phyloP scores from a whole-genome alignment of 2,888 invertebrate genomes.

The Pasiphila rectangulata region DNA sequence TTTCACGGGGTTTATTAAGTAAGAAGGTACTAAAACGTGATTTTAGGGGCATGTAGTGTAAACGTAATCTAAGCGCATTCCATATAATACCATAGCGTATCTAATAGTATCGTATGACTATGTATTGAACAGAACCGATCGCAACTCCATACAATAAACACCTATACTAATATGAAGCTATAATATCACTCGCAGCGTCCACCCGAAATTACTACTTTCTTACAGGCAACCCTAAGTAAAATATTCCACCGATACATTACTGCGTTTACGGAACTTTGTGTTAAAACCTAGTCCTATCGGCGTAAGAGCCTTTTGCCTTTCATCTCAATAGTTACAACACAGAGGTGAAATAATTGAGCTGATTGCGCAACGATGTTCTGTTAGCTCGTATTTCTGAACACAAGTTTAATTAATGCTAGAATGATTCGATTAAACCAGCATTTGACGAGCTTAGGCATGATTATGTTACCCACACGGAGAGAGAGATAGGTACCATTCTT shows the following conservation, averaged over 20 bases:
- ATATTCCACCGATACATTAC: conserved; percentile 4
- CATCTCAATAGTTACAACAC: conserved; percentile 11
- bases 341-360: conserved; percentile 7
- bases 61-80: too few species aligned
- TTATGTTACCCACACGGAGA: too few species aligned
- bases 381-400: conserved; percentile 13
- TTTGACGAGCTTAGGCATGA: neutral
- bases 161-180: too few species aligned
- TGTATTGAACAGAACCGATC: too few species aligned
- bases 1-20: too few species aligned
- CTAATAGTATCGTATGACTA: too few species aligned
- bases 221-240: conserved; percentile 6
- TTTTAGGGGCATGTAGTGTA: too few species aligned
- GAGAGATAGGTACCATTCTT: too few species aligned
- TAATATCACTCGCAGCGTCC: too few species aligned
- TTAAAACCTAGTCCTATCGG: neutral
- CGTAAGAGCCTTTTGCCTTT: neutral
- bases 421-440: conserved; percentile 2
- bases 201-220: neutral
- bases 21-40: too few species aligned
- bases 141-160: too few species aligned
- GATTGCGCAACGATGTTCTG: conserved; percentile 4
- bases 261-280: neutral
- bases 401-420: conserved; percentile 14
- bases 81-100: too few species aligned